Evolutionary conservation across 2,797 vertebrate species (phyloP), one percentile per base, ranked within the genome.

Genomic region (Bovichtus variegatus): DNA sequence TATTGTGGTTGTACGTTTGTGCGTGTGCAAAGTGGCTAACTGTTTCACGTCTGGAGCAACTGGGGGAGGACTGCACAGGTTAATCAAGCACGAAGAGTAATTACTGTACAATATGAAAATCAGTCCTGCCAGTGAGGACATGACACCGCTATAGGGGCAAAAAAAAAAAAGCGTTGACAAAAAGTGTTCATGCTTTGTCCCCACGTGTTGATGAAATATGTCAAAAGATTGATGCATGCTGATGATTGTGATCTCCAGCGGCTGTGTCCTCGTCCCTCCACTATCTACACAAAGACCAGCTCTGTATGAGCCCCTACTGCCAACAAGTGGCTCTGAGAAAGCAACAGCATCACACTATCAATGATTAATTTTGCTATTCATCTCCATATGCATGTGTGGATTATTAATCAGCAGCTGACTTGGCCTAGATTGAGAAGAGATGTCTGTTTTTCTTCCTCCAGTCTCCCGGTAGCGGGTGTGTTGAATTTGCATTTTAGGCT

Each of bases 371-470:
- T 89, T 63, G 64, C 76, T 67, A 77, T 93, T 95, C 76, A 91
- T 93, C 87, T 84, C 87, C 90, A 87, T 92, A 86, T 90, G 91
- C 83, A 85, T 86, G 78, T 90, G 87, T 93, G 87, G 92, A 94
- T 95, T 93, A 93, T 93, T 94, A 92, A 94, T 94, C 87, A 91
- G 77, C 72, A 23, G 57, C 81, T 83, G 81, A 79, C 79, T 83
- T 93, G 94, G 85, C 92, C 93, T 92, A 92, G 81, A 93, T 93
- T 72, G 74, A 71, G 77, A 67, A 63, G 82, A 77, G 73, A 84
- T 77, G 77, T 89, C 84, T 89, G 75, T 82, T 79, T 80, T 63
- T 13, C 64, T 59, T 78, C 60, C 62, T 78, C 34, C 58, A 36
- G 74, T 70, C 72, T 84, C 69, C 36, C 38, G 13, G 81, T 50